phyloP scores from a whole-genome alignment of 1,140 invertebrate species.

The Drosophila orena region DNA sequence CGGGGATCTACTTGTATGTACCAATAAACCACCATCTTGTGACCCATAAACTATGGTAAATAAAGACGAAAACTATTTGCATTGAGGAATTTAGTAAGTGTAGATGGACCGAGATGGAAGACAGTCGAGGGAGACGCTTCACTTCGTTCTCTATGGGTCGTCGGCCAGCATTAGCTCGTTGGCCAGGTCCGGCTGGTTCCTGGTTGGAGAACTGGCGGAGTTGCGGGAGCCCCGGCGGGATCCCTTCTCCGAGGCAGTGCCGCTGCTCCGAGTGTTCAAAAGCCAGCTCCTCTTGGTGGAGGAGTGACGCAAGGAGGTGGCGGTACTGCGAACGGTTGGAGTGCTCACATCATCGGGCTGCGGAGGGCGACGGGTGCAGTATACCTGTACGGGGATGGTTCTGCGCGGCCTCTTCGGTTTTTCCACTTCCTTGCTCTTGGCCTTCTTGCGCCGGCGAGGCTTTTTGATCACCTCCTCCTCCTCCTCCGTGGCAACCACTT shows the following conservation, averaged over 20 bases:
- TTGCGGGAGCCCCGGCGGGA: background rate
- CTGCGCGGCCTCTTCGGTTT: slow-evolving; percentile 3
- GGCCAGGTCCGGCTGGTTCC: background rate
- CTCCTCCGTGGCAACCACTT: slow-evolving; percentile 38
- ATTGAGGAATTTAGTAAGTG: background rate
- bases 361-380: slow-evolving; percentile 3
- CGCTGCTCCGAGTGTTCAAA: background rate
- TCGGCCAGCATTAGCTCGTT: background rate
- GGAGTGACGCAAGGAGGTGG: background rate
- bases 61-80: background rate
- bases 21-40: background rate
- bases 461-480: slow-evolving; percentile 12
- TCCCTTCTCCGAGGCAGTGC: background rate
- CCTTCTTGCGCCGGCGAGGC: background rate
- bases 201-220: background rate
- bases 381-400: background rate
- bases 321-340: background rate
- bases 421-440: background rate
- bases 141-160: background rate
- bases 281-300: background rate
- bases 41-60: background rate
- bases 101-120: background rate
- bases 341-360: background rate
- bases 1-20: background rate
- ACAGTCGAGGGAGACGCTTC: too few species aligned